A percentile compares a stretch with the other conserved stretches of the same genome.
These are phyloP conservation scores for Liolophura sinensis DNA, from an alignment of 1,140 invertebrate species.

Conservation along the genomic window DNA sequence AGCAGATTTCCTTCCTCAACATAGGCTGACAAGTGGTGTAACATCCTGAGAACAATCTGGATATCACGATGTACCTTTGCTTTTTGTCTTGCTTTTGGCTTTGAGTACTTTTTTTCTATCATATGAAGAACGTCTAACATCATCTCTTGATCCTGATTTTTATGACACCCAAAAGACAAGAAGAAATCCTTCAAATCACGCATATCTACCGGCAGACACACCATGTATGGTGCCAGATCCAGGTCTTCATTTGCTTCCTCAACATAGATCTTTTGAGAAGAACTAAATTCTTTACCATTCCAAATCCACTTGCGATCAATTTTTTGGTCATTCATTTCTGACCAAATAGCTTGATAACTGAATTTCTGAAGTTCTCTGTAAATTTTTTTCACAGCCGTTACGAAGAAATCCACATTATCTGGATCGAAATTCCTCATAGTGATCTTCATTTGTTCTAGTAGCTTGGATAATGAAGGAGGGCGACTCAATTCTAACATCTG, in stretches of 20 bases:
- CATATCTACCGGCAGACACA: constrained; percentile 15
- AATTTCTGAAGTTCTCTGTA: background rate
- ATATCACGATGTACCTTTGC: constrained; percentile 4
- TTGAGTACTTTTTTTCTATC: constrained; percentile 10
- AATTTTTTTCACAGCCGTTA: background rate
- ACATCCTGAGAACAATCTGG: constrained; percentile 8
- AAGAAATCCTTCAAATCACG: constrained; percentile 10
- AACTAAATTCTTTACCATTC: constrained; percentile 19
- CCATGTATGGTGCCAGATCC: constrained; percentile 22
- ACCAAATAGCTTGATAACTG: background rate
- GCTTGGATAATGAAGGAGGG: too few relatives aligned
- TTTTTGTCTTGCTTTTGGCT: background rate
- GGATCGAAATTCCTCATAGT: background rate
- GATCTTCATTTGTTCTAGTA: background rate
- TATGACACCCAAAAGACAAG: constrained; percentile 3
- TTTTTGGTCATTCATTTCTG: too few relatives aligned
- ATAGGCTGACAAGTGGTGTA: constrained; percentile 3
- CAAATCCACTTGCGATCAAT: constrained; percentile 17
- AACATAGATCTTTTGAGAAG: constrained; percentile 11
- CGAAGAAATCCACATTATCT: background rate
- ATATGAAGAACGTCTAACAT: constrained; percentile 8
- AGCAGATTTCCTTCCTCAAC: background rate
- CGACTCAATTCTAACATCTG: too few relatives aligned
- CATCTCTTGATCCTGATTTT: constrained; percentile 5
- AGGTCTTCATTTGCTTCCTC: constrained; percentile 4